Base-by-base conservation (phyloP, 2,888 invertebrate genomes). In the Drosophila neutralis region DNA sequence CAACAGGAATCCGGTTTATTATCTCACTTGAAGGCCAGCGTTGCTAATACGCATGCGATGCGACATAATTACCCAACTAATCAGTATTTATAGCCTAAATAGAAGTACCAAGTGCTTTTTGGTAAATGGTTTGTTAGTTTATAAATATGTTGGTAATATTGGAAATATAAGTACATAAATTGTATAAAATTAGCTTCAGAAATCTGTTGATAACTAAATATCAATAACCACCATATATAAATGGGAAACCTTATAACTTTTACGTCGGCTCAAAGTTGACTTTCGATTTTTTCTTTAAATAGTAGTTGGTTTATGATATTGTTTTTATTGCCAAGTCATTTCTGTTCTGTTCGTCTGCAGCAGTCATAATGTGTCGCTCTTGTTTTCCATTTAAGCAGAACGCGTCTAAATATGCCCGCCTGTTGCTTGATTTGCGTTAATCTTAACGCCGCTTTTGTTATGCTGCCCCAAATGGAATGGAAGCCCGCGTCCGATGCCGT, bases 361-460 rank as follows among this genome's bases (percentile, higher is more conserved):
- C 68, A 27, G 61, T 53, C 59, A 57, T 58, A 72, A 76, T 68
- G 60, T 77, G 78, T 71, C 75, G 67, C 65, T 71, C 52, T 78
- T 61, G 54, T 59, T 56, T 65, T 27, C 48, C 60, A 70, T 73
- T 74, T 51, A 66, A 69, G 38, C 64, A 35, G 61, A 78, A 67
- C 62, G 40, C 54, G 56, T 68, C 71, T 67, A 71, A 72, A 68
- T 68, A 65, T 54, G 73, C 52, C 76, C 76, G 75, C 80, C 82
- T 40, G 72, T 62, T 72, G 81, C 73, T 75, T 79, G 80, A 82
- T 80, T 67, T 69, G 86, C 72, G 69, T 74, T 86, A 86, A 83
- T 82, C 86, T 78, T 51, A 69, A 61, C 73, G 76, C 78, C 67
- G 72, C 73, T 62, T 78, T 78, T 78, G 72, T 78, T 68, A 78